Evolutionary conservation across 2,888 invertebrate species (phyloP), one percentile per base, ranked within the genome.

Genomic region (Ametastegia equiseti): DNA sequence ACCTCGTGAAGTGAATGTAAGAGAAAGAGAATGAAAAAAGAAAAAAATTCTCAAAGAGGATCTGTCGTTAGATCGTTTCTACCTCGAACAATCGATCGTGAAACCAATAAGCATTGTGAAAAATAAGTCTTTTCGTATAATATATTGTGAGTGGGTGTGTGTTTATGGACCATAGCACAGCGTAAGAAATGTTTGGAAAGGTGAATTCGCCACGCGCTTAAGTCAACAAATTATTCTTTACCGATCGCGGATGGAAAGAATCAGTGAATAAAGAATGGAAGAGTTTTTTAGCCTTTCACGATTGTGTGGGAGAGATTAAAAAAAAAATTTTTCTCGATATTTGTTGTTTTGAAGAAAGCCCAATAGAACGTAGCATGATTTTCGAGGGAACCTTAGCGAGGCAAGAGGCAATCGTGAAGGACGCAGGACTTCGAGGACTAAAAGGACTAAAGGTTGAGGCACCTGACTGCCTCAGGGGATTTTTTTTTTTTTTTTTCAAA

Each of bases 181-280:
- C 47, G 67, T 83, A 81, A 84, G 73, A 82, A 80, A 84, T 88
- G 88, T 89, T 88, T 89, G 88, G 87, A 88, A 88, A 90, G 88
- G 87, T 84, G 86, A 86, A 91, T 91, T 90, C 87, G 90, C 88
- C 89, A 91, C 89, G 90, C 89, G 87, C 89, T 92, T 92, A 88
- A 91, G 90, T 91, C 91, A 92, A 91, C 90, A 91, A 80, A 79
- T 83, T 65, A 9, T 45, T 69, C 84, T 84, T 75, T 36, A 13
- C 9, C 9, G 75, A 54, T 75, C 75, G 75, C n/a, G 50, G 75
- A 23, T 75, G 33, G 36, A 75, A 54, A 75, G 75, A 75, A 75
- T 75, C 75, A 36, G 4, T 39, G 33, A 63, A 30, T 50, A 60
- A 57, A 73, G 73, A 80, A 57, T 60, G 19, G 57, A 36, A 15